Evolutionary conservation across 2,888 invertebrate genomes (phyloP).

Genomic region (Aelia acuminata): DNA sequence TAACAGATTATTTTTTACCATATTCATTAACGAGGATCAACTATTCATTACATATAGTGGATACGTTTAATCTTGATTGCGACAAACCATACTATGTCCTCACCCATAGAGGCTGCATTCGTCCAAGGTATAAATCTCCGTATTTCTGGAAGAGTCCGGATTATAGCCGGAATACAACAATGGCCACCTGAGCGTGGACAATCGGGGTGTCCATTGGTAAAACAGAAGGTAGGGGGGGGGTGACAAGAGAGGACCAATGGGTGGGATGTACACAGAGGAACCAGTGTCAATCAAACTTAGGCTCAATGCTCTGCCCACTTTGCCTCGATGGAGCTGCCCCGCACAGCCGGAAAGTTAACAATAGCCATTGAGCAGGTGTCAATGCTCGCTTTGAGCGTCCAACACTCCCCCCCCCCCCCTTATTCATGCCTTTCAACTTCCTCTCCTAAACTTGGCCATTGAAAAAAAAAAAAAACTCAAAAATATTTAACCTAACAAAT

Average conservation of each 20-base stretch:
- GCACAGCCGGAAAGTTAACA: conserved; percentile 13
- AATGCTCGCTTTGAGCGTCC: neutral
- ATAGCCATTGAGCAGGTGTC: neutral
- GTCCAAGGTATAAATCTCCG: neutral
- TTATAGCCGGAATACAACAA: neutral
- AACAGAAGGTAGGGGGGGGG: neutral
- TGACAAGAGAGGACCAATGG: neutral
- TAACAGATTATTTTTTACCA: no score
- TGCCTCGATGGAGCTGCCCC: neutral
- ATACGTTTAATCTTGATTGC: no score
- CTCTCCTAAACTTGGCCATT: neutral
- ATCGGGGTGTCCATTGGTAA: neutral
- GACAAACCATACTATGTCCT: neutral
- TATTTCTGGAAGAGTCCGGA: neutral
- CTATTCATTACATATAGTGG: no score
- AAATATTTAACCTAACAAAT: neutral
- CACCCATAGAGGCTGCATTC: neutral
- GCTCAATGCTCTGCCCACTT: conserved; percentile 2
- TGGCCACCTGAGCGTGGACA: neutral
- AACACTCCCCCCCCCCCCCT: neutral
- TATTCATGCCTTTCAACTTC: neutral
- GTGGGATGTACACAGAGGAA: neutral
- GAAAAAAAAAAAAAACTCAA: neutral
- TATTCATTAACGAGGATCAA: no score
- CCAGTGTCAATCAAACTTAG: conserved; percentile 22